A percentile compares a stretch with the other conserved stretches of the same genome.
phyloP scores from a whole-genome alignment of 2,113 vertebrate species.

The Pomatostomus ruficeps region DNA sequence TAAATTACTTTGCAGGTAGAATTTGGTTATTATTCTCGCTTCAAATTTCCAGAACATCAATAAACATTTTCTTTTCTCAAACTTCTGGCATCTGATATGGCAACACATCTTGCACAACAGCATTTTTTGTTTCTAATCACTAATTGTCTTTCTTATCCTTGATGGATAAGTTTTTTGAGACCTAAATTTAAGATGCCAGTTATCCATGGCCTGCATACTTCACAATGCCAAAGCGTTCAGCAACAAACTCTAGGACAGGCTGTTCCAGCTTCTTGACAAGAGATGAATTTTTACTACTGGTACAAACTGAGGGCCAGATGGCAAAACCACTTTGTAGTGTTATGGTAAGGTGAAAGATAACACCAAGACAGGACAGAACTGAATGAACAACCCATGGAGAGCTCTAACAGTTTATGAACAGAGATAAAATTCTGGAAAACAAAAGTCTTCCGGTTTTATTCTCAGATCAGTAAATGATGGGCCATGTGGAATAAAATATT shows the following conservation, averaged over 20 bases:
- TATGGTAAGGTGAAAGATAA: neutral
- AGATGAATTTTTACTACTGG: neutral
- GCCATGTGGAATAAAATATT: neutral
- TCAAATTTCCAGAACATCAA: neutral
- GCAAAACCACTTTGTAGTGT: neutral
- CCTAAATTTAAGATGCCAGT: neutral
- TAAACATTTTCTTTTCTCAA: neutral
- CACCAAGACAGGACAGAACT: neutral
- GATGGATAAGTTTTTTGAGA: neutral
- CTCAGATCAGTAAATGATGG: neutral
- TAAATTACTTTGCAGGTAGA: neutral
- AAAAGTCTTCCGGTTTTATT: neutral
- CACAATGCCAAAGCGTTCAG: neutral
- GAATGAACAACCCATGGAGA: neutral
- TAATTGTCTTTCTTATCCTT: neutral
- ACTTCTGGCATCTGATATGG: neutral
- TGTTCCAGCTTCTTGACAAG: neutral
- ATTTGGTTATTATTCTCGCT: neutral
- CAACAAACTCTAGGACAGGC: neutral
- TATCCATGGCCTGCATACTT: neutral
- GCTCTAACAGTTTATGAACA: neutral
- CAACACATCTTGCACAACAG: rapidly evolving
- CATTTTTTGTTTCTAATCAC: neutral
- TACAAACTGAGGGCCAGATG: neutral
- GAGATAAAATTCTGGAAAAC: neutral